A percentile compares a stretch with the other conserved stretches of the same genome.
Evolutionary conservation across 1,140 invertebrate species (phyloP).

Genomic region (Centruroides vittatus): DNA sequence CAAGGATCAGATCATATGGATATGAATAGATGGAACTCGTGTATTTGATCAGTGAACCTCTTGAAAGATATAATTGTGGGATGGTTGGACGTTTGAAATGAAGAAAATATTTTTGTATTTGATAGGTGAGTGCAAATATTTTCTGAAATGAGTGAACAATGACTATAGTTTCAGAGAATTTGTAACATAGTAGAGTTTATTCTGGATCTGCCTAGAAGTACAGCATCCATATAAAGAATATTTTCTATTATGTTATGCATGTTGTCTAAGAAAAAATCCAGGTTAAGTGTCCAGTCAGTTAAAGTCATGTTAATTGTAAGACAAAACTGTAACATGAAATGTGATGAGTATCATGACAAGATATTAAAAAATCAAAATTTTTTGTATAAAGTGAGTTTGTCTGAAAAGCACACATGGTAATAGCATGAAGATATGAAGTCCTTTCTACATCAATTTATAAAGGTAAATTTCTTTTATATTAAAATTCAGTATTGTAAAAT

Average conservation of each 20-base stretch:
- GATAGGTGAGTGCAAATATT: not conserved
- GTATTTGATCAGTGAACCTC: not conserved
- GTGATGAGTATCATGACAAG: conserved; percentile 25
- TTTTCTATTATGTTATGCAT: not conserved
- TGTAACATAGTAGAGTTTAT: not conserved
- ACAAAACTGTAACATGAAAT: not conserved
- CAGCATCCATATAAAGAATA: not conserved
- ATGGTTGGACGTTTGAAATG: not conserved
- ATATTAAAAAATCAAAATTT: conserved; percentile 30
- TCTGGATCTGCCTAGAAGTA: not conserved
- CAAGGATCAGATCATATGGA: not conserved
- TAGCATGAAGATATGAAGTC: no score
- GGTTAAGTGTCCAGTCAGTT: not conserved
- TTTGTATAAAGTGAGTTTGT: no score
- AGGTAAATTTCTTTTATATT: no score
- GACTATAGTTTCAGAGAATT: not conserved
- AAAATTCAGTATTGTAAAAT: no score
- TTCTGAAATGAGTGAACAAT: not conserved
- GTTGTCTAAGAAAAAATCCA: not conserved
- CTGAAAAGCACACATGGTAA: no score
- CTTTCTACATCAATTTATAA: no score
- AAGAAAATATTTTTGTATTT: not conserved
- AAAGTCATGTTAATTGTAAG: not conserved
- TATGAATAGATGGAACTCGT: not conserved
- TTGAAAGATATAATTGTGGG: not conserved